Base-by-base conservation (phyloP, 2,113 vertebrate genomes). In the Solea senegalensis region DNA sequence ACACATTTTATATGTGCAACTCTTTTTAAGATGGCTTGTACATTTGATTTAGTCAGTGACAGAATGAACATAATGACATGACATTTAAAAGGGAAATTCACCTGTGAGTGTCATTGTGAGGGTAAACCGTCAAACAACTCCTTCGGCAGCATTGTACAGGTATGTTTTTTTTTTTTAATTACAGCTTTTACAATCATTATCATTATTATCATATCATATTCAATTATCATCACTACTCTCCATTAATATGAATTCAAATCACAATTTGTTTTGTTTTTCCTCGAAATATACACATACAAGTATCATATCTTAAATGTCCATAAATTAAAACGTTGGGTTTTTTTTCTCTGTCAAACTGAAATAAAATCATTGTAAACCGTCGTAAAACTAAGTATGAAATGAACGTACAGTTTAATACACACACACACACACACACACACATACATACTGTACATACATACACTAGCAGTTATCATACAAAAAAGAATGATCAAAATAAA, bases 281-380 rank as follows among this genome's bases (percentile, higher is more conserved):
- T 62, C 86, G 86, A 94, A 93, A 94, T 94, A 74, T 94, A 92
- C 92, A 94, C 93, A 93, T 92, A 94, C 91, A 93, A 86, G 91
- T 94, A 94, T 92, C 92, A 93, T 94, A 92, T 93, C 89, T 87
- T 92, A 88, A 93, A 93, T 92, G 87, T 94, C 84, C 90, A 91
- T 86, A 78, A 81, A 90, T 90, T 84, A 89, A 92, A 91, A 91
- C 77, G 21, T 21, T 21, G 21, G 21, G 1, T 84, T 89, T 91
- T 93, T 92, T 92, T 81, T 78, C 90, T 90, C 89, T 90, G 34
- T 90, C 83, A 90, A 89, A 85, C 89, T 87, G 62, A 93, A 94
- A 93, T 91, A 65, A 93, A 93, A 91, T 48, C 4, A 59, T 89
- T 85, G 90, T 90, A 91, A 85, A 88, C 86, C 90, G 84, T 88